Evolutionary conservation across 1,140 invertebrate genomes (phyloP), one percentile per base, ranked within the genome.

Genomic region (Lanistes nyassanus): DNA sequence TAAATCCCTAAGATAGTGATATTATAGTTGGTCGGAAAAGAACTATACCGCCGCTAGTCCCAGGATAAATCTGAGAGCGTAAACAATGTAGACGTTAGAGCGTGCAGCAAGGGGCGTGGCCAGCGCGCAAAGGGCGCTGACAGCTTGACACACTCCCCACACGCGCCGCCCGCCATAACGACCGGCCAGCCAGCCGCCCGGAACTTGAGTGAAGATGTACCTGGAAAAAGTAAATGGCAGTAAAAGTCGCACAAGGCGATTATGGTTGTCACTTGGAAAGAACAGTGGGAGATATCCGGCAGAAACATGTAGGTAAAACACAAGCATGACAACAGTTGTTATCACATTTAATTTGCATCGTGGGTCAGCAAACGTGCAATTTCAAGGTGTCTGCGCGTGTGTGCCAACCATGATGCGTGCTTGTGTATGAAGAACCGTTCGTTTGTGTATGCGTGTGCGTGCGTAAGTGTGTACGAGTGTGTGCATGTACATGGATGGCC

Each of bases 171-270:
- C 86, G 6, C 89, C 89, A 78, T 80, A 88, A 39, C 82, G 73
- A 23, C 56, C 58, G 6, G 82, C 73, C 53, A 84, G 47, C 94
- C 93, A 88, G 16, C 87, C 86, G 3, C 94, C 94, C 34, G 74
- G 77, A 1, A 78, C 72, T 42, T 78, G 77, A 36, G 77, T 75
- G 51, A 78, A 72, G 39, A 78, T 78, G 74, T 78, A 78, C 7
- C 70, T 72, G 69, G 4, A 71, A 19, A 7, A 71, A 34, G 55
- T 4, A 34, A 16, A 31, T 21, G 26, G 37, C 3, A 0, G 36
- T 29, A 26, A 53, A 47, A 31, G 6, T 4, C 36, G n/a, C n/a
- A 60, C 56, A 60, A 11, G 13, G 23, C 2, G 0, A 31, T n/a
- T 0, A 34, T 65, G 29, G 29, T 23, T 37, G 62, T 34, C 26